phyloP scores from a whole-genome alignment of 2,888 invertebrate genomes.

The Drosophila ustulata region DNA sequence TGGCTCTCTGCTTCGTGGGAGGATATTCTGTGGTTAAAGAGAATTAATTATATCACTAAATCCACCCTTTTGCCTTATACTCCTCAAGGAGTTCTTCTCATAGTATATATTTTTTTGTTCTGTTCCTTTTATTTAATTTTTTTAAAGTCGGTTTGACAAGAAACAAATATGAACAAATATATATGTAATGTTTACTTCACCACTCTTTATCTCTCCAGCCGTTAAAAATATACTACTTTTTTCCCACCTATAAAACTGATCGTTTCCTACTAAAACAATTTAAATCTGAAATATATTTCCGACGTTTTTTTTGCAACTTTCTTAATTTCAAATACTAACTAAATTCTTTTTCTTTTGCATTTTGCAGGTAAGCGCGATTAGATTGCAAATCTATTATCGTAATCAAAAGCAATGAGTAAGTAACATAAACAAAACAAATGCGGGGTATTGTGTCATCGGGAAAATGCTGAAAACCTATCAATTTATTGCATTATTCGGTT shows the following conservation, averaged over 20 bases:
- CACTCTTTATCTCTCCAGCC: background rate
- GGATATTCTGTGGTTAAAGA: no score
- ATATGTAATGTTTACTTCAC: no score
- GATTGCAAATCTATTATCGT: conserved; percentile 30
- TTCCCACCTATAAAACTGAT: background rate
- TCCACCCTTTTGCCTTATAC: no score
- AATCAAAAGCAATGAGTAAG: conserved; percentile 16
- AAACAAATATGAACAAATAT: no score
- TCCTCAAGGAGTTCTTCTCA: no score
- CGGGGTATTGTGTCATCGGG: background rate
- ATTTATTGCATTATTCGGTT: conserved; percentile 35
- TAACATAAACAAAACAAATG: conserved; percentile 6
- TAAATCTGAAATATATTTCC: background rate
- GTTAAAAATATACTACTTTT: background rate
- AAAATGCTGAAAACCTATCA: conserved; percentile 31
- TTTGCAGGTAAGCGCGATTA: conserved; percentile 61
- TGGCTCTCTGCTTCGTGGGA: no score
- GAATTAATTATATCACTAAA: no score
- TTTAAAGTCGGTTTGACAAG: no score
- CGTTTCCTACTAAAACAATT: background rate
- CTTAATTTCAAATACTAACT: conserved; percentile 4
- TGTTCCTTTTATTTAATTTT: no score
- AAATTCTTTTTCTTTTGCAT: conserved; percentile 14
- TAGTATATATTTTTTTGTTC: no score
- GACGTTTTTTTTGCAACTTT: background rate